Conservation (phyloP, 1,140 invertebrate genomes). For the Maniola jurtina region DNA sequence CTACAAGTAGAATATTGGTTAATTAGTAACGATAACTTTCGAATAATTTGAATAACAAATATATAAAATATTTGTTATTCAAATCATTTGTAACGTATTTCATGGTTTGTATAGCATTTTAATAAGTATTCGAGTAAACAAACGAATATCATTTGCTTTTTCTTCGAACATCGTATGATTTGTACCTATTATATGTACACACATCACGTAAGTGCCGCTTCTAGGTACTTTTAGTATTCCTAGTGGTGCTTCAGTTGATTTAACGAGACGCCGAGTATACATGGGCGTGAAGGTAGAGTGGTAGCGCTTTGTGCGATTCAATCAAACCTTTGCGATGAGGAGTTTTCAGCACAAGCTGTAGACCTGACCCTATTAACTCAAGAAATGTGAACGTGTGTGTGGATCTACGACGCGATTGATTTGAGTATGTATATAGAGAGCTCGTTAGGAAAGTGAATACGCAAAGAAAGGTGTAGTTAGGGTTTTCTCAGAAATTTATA, state of each 20-base stretch:
- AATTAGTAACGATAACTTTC: too few relatives aligned
- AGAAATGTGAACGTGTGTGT: background rate
- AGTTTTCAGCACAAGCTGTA: slow-evolving; percentile 28
- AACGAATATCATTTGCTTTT: background rate
- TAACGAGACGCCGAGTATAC: slow-evolving; percentile 45
- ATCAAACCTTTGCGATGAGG: slow-evolving; percentile 40
- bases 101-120: too few relatives aligned
- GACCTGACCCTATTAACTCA: slow-evolving; percentile 14
- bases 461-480: too few relatives aligned
- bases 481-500: too few relatives aligned
- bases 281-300: slow-evolving; percentile 36
- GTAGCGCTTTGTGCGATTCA: slow-evolving; percentile 49
- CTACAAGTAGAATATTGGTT: too few relatives aligned
- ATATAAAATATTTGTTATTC: too few relatives aligned
- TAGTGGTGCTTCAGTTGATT: slow-evolving; percentile 40
- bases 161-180: background rate
- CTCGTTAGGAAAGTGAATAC: too few relatives aligned
- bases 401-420: background rate
- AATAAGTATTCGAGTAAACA: background rate
- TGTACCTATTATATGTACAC: too few relatives aligned
- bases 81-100: too few relatives aligned
- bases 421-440: background rate
- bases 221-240: slow-evolving; percentile 23
- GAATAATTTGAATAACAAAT: too few relatives aligned
- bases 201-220: slow-evolving; percentile 17